Evolutionary conservation across 2,113 vertebrate species (phyloP).

Genomic region (Thalassoma bifasciatum): DNA sequence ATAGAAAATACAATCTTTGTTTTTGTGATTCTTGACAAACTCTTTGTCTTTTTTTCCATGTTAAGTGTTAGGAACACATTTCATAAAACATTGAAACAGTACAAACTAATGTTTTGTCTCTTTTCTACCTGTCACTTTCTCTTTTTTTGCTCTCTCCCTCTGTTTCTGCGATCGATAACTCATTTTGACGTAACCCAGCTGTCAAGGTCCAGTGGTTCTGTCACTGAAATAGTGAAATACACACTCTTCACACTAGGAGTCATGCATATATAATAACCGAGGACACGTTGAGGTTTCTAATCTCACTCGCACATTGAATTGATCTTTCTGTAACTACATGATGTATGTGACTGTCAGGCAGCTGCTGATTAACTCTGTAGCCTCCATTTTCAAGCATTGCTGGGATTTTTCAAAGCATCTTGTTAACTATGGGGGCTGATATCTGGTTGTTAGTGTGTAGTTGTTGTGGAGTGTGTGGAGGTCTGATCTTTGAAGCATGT

Average conservation of each 20-base stretch:
- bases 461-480: not conserved
- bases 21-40: no score
- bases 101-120: slow-evolving; percentile 5
- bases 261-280: not conserved
- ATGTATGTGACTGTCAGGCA: slow-evolving; percentile 47
- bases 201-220: slow-evolving; percentile 49
- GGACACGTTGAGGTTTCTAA: slow-evolving; percentile 46
- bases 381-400: slow-evolving; percentile 1
- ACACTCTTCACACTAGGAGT: slow-evolving; percentile 1
- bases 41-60: not conserved
- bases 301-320: slow-evolving; percentile 42
- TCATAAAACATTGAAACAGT: slow-evolving; percentile 5
- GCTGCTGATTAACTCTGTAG: slow-evolving; percentile 32
- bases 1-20: not conserved
- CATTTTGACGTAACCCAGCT: slow-evolving; percentile 52
- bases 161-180: slow-evolving; percentile 46
- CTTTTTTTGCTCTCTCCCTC: not conserved
- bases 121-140: slow-evolving; percentile 1
- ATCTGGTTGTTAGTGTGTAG: not conserved
- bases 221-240: slow-evolving; percentile 14
- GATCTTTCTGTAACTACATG: slow-evolving; percentile 38
- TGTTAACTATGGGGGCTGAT: slow-evolving; percentile 3
- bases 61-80: not conserved
- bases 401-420: slow-evolving; percentile 24
- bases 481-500: not conserved